Evolutionary conservation across 2,797 vertebrate genomes (phyloP).

Genomic region (Gephyroberyx darwinii): DNA sequence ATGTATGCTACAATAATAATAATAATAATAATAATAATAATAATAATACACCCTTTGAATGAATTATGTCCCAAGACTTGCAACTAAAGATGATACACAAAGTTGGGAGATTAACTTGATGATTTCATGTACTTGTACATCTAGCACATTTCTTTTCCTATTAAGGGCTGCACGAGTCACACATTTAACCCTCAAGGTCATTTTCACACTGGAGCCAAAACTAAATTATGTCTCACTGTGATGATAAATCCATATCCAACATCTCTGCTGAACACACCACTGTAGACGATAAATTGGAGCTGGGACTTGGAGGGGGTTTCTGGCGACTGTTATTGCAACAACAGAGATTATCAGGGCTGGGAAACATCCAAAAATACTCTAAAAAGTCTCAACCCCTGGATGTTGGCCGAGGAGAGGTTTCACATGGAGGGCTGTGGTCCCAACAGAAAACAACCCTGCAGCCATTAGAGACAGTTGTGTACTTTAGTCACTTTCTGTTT

Average conservation of each 20-base stretch:
- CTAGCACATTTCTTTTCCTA: not conserved
- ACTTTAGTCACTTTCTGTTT: constrained; percentile 24
- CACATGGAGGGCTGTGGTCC: constrained; percentile 47
- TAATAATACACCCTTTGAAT: not conserved
- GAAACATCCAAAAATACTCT: constrained; percentile 60
- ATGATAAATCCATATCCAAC: not conserved
- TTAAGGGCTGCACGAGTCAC: too few relatives aligned
- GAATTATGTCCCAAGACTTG: not conserved
- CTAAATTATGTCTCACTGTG: not conserved
- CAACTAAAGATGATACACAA: not conserved
- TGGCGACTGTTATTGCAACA: constrained; percentile 1
- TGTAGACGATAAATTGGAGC: not conserved
- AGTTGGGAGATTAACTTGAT: not conserved
- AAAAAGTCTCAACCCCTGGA: constrained; percentile 24
- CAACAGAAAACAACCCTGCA: constrained; percentile 22
- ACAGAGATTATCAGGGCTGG: constrained; percentile 19
- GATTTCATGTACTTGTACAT: not conserved
- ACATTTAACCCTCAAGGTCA: not conserved
- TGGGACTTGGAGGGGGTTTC: not conserved
- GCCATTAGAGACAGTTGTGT: constrained; percentile 25
- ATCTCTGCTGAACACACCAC: not conserved
- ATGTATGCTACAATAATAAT: too few relatives aligned
- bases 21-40: not conserved
- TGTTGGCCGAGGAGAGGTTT: constrained; percentile 43
- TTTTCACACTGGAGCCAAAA: not conserved